Evolutionary conservation across 2,888 invertebrate genomes (phyloP), one percentile per base, ranked within the genome.

Genomic region (Matsumyia berberina): DNA sequence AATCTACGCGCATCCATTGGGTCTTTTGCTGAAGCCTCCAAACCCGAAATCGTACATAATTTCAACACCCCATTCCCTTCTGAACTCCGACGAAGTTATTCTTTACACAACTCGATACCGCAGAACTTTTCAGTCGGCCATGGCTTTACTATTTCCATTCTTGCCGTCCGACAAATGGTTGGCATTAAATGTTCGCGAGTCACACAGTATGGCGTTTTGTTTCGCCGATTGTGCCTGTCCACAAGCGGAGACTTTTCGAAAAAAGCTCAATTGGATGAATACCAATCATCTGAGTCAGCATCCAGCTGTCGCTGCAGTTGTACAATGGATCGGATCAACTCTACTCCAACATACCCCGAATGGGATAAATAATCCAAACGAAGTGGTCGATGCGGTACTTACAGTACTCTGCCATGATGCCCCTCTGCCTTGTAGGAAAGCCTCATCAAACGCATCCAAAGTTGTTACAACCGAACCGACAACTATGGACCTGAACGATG

Each of bases 61-160:
- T 17, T 88, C 91, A 0, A 91, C 91, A 0, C 91, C 91, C 0
- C 90, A 91, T 35, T 89, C 90, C 0, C 86, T 88, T 72, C 90
- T 90, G 58, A 92, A 89, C 91, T 91, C 92, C 0, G 93, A 94
- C 3, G 95, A 95, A 86, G 92, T 96, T 35, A 89, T 95, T 11
- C 93, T 96, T 5, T 95, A 95, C 90, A 96, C 97, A 87, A 98
- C 98, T 0, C 94, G 96, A 46, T 97, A 97, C 90, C 92, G 97
- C 0, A 94, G 99, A 88, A 98, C 98, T 15, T 97, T 96, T 89
- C 98, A 98, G 92, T 98, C 98, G 88, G 95, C 96, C 0, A 93
- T 97, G 87, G 97, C 97, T 0, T 93, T 97, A 87, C 90, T 96
- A 2, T 96, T 94, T 89, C 94, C 95, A 0, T 93, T 97, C 85